Base-by-base conservation (phyloP, 2,888 invertebrate genomes). In the Seladonia tumulorum region DNA sequence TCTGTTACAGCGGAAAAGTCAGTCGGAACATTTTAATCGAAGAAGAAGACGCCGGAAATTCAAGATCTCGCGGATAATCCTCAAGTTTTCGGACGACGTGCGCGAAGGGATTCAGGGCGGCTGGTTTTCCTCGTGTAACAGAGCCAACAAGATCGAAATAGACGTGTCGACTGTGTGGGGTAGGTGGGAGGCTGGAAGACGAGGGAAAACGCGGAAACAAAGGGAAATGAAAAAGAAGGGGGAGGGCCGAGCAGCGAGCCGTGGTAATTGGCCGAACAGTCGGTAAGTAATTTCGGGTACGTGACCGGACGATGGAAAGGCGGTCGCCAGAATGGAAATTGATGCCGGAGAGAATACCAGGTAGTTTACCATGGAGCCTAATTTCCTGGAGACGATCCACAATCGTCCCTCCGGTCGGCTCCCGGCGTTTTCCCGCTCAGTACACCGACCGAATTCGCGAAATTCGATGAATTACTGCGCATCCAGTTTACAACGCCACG, bases 241-340 rank as follows among this genome's bases (percentile, higher is more conserved):
- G 70, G 75, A 18, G 70, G 75, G 76, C 76, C 72, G 86, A 81
- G 86, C 88, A 88, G 78, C 83, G 88, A 81, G 84, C 86, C 86
- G 88, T 84, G 86, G 88, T 88, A 88, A 88, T 88, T 88, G 88
- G 86, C 80, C 84, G 88, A 88, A 88, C 86, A 81, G 88, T 88
- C 88, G 88, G 88, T 88, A 88, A 88, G 88, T 88, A 88, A 88
- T 88, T 88, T 88, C 88, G 78, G 82, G 79, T 88, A 88, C 88
- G 88, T 88, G 88, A 84, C 86, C 79, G 66, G 84, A 73, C 84
- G 84, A 86, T 86, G 84, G 88, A 85, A 88, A 83, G 77, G 73
- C 81, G 88, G 78, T 88, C 86, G 82, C 76, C 83, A 70, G 82
- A 86, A 89, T 89, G 85, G 86, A 86, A 89, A 89, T 89, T 86